These are phyloP conservation scores for Lycocerus yunnanus DNA, from an alignment of 2,888 invertebrate genomes.

Conservation along the genomic window DNA sequence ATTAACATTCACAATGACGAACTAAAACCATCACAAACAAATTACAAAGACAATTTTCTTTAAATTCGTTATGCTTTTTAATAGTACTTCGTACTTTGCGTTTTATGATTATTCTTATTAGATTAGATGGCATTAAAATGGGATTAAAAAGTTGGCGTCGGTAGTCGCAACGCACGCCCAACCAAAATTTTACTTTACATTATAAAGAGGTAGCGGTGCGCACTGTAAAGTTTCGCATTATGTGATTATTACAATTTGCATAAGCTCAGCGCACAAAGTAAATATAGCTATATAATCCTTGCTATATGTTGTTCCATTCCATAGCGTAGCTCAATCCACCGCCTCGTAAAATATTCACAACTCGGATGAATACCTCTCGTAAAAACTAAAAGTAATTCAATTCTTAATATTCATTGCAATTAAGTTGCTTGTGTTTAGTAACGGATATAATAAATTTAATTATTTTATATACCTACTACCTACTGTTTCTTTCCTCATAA, in stretches of 20 bases:
- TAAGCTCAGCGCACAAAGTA: conserved; percentile 47
- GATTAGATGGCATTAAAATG: conserved; percentile 37
- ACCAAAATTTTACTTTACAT: conserved; percentile 39
- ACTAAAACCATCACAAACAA: conserved; percentile 18
- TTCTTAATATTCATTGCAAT: not conserved
- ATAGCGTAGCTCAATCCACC: conserved; percentile 42
- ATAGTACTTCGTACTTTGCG: conserved; percentile 17
- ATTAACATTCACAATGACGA: not conserved
- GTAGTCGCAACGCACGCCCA: conserved; percentile 24
- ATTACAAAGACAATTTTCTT: conserved; percentile 24
- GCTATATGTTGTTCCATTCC: conserved; percentile 41
- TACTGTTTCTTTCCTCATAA: not conserved
- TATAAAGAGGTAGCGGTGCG: conserved; percentile 39
- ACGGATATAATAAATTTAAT: not conserved
- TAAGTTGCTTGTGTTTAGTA: not conserved
- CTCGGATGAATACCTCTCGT: conserved; percentile 13
- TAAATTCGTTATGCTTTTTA: conserved; percentile 16
- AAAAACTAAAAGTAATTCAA: not conserved
- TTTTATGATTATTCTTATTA: conserved; percentile 37
- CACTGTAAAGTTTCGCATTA: conserved; percentile 41
- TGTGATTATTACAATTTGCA: conserved; percentile 48
- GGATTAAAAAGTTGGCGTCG: conserved; percentile 34
- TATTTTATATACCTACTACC: not conserved
- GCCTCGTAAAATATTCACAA: conserved; percentile 42
- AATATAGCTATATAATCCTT: conserved; percentile 47